Evolutionary conservation across 2,888 invertebrate genomes (phyloP).

Genomic region (Aphrophora alni): DNA sequence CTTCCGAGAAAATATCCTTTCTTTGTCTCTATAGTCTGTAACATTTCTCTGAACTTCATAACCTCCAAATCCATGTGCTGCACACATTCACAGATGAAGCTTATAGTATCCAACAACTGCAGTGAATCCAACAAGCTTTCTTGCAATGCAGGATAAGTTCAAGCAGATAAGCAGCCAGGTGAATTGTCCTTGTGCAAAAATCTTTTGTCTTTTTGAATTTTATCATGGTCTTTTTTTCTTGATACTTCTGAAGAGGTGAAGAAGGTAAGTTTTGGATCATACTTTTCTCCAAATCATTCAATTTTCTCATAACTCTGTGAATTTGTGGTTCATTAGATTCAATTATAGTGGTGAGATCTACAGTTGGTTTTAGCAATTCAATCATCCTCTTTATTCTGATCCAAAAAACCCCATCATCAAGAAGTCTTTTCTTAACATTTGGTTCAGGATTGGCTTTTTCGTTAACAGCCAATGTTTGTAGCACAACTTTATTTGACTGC

Average conservation of each 20-base stretch:
- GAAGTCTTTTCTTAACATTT: slow-evolving; percentile 20
- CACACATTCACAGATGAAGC: neutral
- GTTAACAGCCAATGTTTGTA: slow-evolving; percentile 33
- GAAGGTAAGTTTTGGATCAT: slow-evolving; percentile 16
- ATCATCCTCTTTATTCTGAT: slow-evolving; percentile 30
- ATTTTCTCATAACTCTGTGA: slow-evolving; percentile 23
- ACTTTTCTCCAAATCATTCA: slow-evolving; percentile 12
- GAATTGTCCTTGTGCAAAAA: slow-evolving; percentile 28
- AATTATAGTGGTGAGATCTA: slow-evolving; percentile 31
- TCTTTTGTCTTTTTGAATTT: slow-evolving; percentile 28
- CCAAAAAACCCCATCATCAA: slow-evolving; percentile 40
- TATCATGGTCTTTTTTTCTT: slow-evolving; percentile 21
- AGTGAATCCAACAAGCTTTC: slow-evolving; percentile 26
- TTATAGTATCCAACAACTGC: slow-evolving; percentile 32
- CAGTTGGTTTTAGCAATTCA: no score
- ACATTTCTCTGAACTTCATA: neutral
- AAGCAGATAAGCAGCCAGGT: slow-evolving; percentile 30
- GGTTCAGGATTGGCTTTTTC: slow-evolving; percentile 19
- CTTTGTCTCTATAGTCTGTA: slow-evolving; percentile 24
- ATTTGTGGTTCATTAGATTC: slow-evolving; percentile 37
- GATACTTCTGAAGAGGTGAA: slow-evolving; percentile 20
- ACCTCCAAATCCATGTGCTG: neutral
- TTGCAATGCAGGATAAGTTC: slow-evolving; percentile 23
- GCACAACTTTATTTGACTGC: slow-evolving; percentile 22
- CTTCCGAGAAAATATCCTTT: neutral